A percentile compares a stretch with the other conserved stretches of the same genome.
Evolutionary conservation across 2,113 vertebrate species (phyloP).

Genomic region (Lampris megalopsis): DNA sequence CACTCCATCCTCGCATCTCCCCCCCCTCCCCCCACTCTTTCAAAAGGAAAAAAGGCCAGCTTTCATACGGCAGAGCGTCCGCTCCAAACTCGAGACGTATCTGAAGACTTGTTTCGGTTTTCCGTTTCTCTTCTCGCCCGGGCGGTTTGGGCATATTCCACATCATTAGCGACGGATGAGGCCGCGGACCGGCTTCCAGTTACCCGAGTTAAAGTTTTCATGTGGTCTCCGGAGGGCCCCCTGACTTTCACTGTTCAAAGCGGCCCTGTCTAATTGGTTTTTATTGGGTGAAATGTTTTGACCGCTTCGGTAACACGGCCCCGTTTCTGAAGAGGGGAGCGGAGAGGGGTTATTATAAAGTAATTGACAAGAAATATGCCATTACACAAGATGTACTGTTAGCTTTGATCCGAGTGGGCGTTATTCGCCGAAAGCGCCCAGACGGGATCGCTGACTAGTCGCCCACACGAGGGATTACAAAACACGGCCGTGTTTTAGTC

Average conservation of each 20-base stretch:
- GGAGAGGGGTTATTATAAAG: not conserved
- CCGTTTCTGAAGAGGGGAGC: conserved; percentile 3
- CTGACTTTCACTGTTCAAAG: not conserved
- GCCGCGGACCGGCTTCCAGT: conserved; percentile 28
- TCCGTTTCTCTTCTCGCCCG: conserved; percentile 22
- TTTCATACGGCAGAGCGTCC: conserved; percentile 46
- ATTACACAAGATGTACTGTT: not conserved
- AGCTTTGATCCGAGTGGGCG: too few species aligned
- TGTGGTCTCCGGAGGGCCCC: not conserved
- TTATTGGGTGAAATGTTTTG: conserved; percentile 19
- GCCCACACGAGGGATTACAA: too few species aligned
- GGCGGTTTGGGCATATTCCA: conserved; percentile 22
- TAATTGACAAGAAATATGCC: conserved; percentile 10
- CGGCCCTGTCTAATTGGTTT: conserved; percentile 19
- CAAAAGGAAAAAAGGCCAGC: conserved; percentile 6
- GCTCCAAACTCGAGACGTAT: conserved; percentile 30
- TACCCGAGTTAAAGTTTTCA: conserved; percentile 36
- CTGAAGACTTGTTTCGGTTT: conserved; percentile 45
- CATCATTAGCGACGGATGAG: conserved; percentile 44
- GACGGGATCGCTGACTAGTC: not conserved
- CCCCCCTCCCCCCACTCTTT: conserved; percentile 20
- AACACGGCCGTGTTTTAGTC: too few species aligned
- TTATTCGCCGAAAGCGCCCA: conserved; percentile 17
- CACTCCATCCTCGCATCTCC: conserved; percentile 51
- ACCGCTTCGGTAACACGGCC: not conserved